Base-by-base conservation (phyloP, 1,140 invertebrate species). In the Pseudomyrmex sp. region DNA sequence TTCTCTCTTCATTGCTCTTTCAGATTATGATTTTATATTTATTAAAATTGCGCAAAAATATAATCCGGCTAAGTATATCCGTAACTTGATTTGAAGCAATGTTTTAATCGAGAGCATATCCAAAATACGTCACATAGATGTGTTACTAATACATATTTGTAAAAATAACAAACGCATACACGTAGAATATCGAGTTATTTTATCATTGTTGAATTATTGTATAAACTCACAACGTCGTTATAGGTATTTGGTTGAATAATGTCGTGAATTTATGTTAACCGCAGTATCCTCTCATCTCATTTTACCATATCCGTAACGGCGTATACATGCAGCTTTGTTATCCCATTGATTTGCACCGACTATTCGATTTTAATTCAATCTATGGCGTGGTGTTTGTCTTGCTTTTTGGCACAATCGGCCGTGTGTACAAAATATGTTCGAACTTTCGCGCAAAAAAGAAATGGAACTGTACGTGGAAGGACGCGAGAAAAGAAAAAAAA, bases 301-400 rank as follows among this genome's bases (percentile, higher is more conserved):
- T 88, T 85, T 80, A 83, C 85, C 74, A 85, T 83, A 76, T 82
- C 69, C 18, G 56, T 85, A 80, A 83, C 69, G 58, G 44, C 70
- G 74, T 68, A 83, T 85, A 79, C 79, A 85, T 89, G 5, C 35
- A 66, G 63, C 88, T 79, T 85, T 89, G 79, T 89, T 88, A 63
- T 80, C 83, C 79, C 86, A 80, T 83, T 83, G 86, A 88, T 88
- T 89, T 59, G 70, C 5, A 7, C 46, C 70, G 59, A 59, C 59
- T 56, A 85, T 86, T 83, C 74, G 59, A 88, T 89, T 89, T 89
- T 88, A 88, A 89, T 89, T 84, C 77, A 89, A 88, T 89, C 63
- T 62, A 35, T 70, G 15, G 7, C 18, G 46, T 2, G 59, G 50
- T 79, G 63, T 88, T 88, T 88, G 77, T 79, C 54, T 86, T 86